phyloP scores from a whole-genome alignment of 2,888 invertebrate genomes.

The Stenotaenia linearis region DNA sequence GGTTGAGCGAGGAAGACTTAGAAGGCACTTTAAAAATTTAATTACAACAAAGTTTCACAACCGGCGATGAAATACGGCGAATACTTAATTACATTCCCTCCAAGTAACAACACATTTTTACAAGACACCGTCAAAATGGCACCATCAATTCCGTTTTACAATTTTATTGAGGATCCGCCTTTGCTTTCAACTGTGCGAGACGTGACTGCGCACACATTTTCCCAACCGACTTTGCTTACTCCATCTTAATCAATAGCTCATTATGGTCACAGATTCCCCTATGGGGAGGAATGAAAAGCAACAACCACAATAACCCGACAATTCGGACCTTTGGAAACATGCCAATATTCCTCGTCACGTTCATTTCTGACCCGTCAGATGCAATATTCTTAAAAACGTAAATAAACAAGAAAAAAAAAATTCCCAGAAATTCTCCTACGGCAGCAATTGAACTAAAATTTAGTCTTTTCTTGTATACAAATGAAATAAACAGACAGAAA shows the following conservation, averaged over 20 bases:
- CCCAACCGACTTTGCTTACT: not conserved
- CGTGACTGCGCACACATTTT: not conserved
- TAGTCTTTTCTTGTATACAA: too few relatives aligned
- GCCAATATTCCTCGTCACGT: not conserved
- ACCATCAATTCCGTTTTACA: not conserved
- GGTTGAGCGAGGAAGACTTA: not conserved
- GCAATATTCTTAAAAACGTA: too few relatives aligned
- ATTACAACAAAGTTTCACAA: not conserved
- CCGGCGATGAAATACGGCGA: not conserved
- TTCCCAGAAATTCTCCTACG: too few relatives aligned
- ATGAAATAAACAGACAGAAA: too few relatives aligned
- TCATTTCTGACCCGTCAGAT: too few relatives aligned
- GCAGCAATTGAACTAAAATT: too few relatives aligned
- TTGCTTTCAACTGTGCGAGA: not conserved
- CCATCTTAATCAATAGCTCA: constrained; percentile 20
- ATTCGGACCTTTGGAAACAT: not conserved
- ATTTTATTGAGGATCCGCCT: not conserved
- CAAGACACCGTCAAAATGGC: not conserved
- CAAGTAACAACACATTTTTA: not conserved
- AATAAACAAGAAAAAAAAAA: too few relatives aligned
- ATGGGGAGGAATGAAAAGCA: not conserved
- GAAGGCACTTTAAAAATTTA: not conserved
- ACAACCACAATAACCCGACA: constrained; percentile 18
- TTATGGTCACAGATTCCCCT: constrained; percentile 16
- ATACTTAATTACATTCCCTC: constrained; percentile 12